Conservation (phyloP, 2,888 invertebrate species). For the Dastarcus helophoroides region DNA sequence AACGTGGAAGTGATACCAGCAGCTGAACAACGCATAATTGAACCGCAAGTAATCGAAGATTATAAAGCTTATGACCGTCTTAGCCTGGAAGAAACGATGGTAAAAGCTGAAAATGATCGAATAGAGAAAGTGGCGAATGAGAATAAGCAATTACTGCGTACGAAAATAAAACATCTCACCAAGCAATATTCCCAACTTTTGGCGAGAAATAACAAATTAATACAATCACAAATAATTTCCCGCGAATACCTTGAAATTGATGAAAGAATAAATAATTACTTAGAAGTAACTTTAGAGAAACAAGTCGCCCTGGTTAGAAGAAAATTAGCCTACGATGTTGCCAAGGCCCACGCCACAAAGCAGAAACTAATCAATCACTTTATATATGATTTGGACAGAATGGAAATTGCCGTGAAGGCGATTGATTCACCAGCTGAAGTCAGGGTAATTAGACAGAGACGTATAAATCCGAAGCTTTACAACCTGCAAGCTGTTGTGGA, state of each 20-base stretch:
- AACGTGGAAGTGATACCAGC: constrained; percentile 4
- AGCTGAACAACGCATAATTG: constrained; percentile 7
- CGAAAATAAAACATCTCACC: constrained; percentile 43
- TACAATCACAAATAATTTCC: constrained; percentile 45
- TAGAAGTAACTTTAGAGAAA: constrained; percentile 46
- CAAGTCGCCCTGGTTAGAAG: constrained; percentile 51
- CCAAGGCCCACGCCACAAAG: constrained; percentile 51
- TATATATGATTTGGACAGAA: constrained; percentile 53
- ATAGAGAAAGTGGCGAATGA: constrained; percentile 50
- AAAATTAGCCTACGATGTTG: constrained; percentile 57
- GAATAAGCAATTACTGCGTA: constrained; percentile 48
- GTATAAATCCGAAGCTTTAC: constrained; percentile 46
- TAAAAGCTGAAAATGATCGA: constrained; percentile 53
- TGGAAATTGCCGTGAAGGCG: constrained; percentile 49
- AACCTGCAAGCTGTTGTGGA: constrained; percentile 45
- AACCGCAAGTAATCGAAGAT: constrained; percentile 28
- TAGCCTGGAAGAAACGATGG: constrained; percentile 57
- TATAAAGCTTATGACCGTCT: constrained; percentile 32
- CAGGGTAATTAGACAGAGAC: constrained; percentile 51
- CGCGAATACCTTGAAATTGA: constrained; percentile 57
- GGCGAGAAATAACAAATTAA: constrained; percentile 44
- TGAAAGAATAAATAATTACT: constrained; percentile 49
- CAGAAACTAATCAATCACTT: constrained; percentile 22
- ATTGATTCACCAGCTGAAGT: constrained; percentile 41
- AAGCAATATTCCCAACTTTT: constrained; percentile 6